phyloP scores from a whole-genome alignment of 2,888 invertebrate species.

The Drosophila borborema region DNA sequence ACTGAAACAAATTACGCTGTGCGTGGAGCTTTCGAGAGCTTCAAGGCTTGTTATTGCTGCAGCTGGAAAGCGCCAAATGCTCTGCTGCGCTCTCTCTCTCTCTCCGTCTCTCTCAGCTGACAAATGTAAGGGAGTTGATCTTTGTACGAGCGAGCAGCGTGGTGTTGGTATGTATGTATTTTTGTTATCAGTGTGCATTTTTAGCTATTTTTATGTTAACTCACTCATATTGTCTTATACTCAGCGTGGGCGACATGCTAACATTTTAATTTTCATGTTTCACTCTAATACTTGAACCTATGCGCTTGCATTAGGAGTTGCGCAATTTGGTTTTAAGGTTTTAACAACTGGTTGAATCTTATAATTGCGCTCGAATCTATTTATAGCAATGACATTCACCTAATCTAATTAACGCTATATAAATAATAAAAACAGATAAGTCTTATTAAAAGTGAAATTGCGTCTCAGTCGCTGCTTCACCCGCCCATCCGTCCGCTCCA shows the following conservation, averaged over 20 bases:
- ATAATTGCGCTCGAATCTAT: constrained; percentile 7
- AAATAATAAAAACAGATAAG: constrained; percentile 12
- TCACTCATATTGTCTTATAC: constrained; percentile 6
- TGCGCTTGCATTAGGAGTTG: neutral
- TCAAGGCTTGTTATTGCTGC: neutral
- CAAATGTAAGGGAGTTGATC: neutral
- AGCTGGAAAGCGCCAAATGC: neutral
- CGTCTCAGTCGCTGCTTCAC: constrained; percentile 16
- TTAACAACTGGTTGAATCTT: neutral
- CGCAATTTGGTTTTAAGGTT: neutral
- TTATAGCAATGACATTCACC: constrained; percentile 23
- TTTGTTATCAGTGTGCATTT: neutral
- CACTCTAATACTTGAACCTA: neutral
- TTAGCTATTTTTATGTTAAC: neutral
- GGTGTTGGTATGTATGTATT: neutral
- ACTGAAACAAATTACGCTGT: constrained; percentile 37
- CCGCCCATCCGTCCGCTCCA: neutral
- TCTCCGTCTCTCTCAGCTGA: neutral
- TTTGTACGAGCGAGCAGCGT: neutral
- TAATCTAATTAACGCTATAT: constrained; percentile 31
- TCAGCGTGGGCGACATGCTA: neutral
- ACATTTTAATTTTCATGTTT: neutral
- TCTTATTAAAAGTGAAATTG: constrained; percentile 37
- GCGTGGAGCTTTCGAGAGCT: constrained; percentile 21
- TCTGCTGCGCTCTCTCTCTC: neutral